These are phyloP conservation scores for Anhinga rufa DNA, from an alignment of 2,113 vertebrate genomes.

Conservation along the genomic window DNA sequence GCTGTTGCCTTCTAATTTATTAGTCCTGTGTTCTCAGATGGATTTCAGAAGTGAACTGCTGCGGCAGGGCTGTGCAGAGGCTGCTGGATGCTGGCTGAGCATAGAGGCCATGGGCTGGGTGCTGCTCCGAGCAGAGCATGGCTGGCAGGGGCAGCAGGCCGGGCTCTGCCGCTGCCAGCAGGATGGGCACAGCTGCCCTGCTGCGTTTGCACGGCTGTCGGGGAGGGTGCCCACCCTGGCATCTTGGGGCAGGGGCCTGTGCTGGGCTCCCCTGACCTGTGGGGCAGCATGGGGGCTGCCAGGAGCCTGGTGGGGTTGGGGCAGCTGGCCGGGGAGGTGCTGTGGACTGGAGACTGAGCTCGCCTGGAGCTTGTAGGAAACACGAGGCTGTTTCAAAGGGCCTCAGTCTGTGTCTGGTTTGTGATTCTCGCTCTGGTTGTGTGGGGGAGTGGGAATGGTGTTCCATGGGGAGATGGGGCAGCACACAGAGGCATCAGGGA, in stretches of 20 bases:
- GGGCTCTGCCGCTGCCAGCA: not conserved
- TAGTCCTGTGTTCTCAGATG: not conserved
- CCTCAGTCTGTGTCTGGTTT: not conserved
- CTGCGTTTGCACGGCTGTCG: not conserved
- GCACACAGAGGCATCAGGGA: rapidly evolving
- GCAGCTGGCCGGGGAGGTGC: not conserved
- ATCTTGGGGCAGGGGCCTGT: not conserved
- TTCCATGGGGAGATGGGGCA: rapidly evolving
- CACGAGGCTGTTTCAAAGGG: not conserved
- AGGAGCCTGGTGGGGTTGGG: not conserved
- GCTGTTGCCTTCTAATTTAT: constrained; percentile 28
- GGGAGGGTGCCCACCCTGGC: not conserved
- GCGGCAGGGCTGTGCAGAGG: not conserved
- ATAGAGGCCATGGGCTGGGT: not conserved
- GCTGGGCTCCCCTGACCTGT: not conserved
- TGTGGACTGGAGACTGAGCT: not conserved
- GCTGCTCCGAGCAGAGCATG: rapidly evolving
- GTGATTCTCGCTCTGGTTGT: not conserved
- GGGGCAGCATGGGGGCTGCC: not conserved
- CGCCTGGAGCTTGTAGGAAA: not conserved
- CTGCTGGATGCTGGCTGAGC: not conserved
- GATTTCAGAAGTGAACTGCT: not conserved
- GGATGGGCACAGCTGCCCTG: not conserved
- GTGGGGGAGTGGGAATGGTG: rapidly evolving
- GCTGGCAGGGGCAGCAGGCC: not conserved